Percentiles rank a stretch among this genome's conserved stretches.
Conservation (phyloP, 2,888 invertebrate genomes). For the Melanostoma scalare region DNA sequence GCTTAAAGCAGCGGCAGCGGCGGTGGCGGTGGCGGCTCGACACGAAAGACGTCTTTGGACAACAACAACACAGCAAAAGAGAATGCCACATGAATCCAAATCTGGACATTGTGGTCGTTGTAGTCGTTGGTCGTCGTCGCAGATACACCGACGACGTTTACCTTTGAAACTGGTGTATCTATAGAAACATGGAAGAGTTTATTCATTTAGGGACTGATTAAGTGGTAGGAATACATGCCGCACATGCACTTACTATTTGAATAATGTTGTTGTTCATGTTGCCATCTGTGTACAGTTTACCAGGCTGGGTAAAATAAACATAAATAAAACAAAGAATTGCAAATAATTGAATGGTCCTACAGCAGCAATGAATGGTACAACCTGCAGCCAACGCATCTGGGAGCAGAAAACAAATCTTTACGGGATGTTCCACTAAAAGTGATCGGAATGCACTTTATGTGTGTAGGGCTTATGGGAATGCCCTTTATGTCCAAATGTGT, state of each 20-base stretch:
- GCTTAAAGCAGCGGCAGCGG: not conserved
- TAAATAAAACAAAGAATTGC: slow-evolving; percentile 64
- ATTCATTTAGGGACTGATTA: slow-evolving; percentile 74
- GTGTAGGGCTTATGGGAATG: slow-evolving; percentile 56
- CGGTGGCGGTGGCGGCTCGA: slow-evolving; percentile 55
- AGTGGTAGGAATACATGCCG: slow-evolving; percentile 72
- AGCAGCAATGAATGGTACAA: slow-evolving; percentile 4
- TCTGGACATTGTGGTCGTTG: slow-evolving; percentile 49
- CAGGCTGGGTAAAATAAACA: slow-evolving; percentile 34
- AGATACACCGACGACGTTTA: slow-evolving; percentile 39
- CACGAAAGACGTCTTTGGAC: slow-evolving; percentile 59
- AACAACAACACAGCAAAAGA: slow-evolving; percentile 38
- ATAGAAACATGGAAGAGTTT: slow-evolving; percentile 50
- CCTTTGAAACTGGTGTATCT: slow-evolving; percentile 60
- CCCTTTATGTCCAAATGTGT: slow-evolving; percentile 66
- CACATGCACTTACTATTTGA: slow-evolving; percentile 72
- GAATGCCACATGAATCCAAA: slow-evolving; percentile 67
- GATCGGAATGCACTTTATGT: slow-evolving; percentile 46
- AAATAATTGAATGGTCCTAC: slow-evolving; percentile 67
- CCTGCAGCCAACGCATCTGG: slow-evolving; percentile 7
- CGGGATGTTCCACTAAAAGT: slow-evolving; percentile 30
- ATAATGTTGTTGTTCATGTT: slow-evolving; percentile 73
- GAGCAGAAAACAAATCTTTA: slow-evolving; percentile 27
- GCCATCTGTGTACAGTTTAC: slow-evolving; percentile 61
- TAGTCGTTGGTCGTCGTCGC: slow-evolving; percentile 19